Evolutionary conservation across 2,888 invertebrate species (phyloP).

Genomic region (Oxycera nigricornis): DNA sequence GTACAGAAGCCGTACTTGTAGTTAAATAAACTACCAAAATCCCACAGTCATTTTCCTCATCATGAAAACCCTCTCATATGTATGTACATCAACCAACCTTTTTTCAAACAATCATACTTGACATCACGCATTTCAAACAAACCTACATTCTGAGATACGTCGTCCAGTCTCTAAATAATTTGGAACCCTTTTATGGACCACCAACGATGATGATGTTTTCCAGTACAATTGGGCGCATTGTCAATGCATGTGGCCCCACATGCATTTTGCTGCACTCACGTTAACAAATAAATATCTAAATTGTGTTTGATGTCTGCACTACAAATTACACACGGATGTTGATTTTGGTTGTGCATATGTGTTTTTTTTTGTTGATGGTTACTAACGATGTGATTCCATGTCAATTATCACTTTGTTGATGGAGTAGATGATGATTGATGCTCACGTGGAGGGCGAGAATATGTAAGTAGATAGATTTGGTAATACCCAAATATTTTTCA

Average conservation of each 20-base stretch:
- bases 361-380: neutral
- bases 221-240: neutral
- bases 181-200: neutral
- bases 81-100: too few relatives aligned
- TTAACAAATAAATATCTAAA: neutral
- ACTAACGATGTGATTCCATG: neutral
- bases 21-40: too few relatives aligned
- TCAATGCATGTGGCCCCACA: neutral
- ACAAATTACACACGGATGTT: neutral
- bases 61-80: too few relatives aligned
- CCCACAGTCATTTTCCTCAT: too few relatives aligned
- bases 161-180: neutral
- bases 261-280: neutral
- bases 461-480: too few relatives aligned
- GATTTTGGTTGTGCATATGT: neutral
- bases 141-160: too few relatives aligned
- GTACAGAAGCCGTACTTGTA: too few relatives aligned
- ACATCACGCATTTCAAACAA: too few relatives aligned
- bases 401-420: neutral
- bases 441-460: neutral
- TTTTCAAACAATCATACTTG: too few relatives aligned
- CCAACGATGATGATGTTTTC: neutral
- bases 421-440: neutral
- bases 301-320: conserved; percentile 4
- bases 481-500: too few relatives aligned